These are phyloP conservation scores for Dolomedes plantarius DNA, from an alignment of 2,888 invertebrate genomes.

Conservation along the genomic window DNA sequence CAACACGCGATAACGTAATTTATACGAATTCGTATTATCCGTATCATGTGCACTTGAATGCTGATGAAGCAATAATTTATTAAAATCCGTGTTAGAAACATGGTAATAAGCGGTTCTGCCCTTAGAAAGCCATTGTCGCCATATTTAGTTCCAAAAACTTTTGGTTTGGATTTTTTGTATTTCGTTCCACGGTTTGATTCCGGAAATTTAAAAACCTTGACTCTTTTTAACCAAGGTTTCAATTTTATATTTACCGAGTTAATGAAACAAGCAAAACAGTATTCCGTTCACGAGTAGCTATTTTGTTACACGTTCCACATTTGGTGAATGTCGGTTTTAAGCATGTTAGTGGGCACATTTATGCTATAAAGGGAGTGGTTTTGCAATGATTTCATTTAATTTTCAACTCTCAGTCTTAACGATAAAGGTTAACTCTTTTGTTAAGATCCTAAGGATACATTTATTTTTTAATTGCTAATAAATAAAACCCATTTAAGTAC, in stretches of 20 bases:
- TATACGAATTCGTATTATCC: conserved; percentile 43
- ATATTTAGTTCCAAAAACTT: not conserved
- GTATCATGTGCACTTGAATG: not conserved
- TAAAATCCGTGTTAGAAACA: conserved; percentile 11
- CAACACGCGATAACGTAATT: conserved; percentile 55
- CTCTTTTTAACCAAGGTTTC: not conserved
- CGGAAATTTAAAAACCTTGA: not conserved
- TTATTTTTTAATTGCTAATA: no score
- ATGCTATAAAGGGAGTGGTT: no score
- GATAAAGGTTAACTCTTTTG: no score
- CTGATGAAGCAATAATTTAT: conserved; percentile 42
- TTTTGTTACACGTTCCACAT: no score
- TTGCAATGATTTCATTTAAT: no score
- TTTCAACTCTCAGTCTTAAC: no score
- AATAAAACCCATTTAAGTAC: no score
- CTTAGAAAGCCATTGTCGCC: not conserved
- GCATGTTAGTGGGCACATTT: no score
- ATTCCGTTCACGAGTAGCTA: not conserved
- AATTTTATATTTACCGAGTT: not conserved
- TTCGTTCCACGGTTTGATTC: not conserved
- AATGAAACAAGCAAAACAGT: not conserved
- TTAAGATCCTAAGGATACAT: no score
- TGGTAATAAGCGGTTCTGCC: not conserved
- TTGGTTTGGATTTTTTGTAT: not conserved
- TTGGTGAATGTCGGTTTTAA: no score